Evolutionary conservation across 2,888 invertebrate genomes (phyloP), one percentile per base, ranked within the genome.

Genomic region (Pogonocherus hispidulus): DNA sequence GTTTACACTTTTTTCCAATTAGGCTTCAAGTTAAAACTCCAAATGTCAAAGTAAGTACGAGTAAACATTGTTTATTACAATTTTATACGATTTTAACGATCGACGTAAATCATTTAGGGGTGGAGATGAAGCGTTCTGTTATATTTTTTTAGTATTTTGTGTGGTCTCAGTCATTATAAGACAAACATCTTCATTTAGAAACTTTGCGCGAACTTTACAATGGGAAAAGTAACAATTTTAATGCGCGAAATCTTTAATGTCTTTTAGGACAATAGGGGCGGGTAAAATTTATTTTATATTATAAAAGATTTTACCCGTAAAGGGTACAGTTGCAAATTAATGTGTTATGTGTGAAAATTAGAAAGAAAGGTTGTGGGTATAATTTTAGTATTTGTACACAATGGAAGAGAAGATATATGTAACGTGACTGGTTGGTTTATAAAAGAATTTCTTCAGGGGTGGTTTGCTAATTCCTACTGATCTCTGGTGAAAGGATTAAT

Each of bases 201-300:
- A 49, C 22, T 19, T 18, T 32, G 14, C 16, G 18, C 18, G 22
- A 52, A 52, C 52, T 4, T 52, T 19, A 32, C 32, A 52, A 52
- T 32, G 32, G 19, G 14, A 32, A 52, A 27, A 52, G 32, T 6
- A 32, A 52, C 18, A 52, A 32, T 52, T 32, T 52, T 52, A 32
- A 52, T 52, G 52, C 52, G 52, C 52, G 52, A 52, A 52, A 52
- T 52, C 22, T 52, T 52, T 52, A 52, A 52, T 52, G 52, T 32
- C 27, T 32, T 52, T 35, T 5, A 27, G 32, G 18, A 52, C 52
- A 52, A 52, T 32, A 52, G 32, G 18, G 49, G 22, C 9, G 18
- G 32, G 27, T 14, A n/a, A 52, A 52, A 52, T 32, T 52, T 52
- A 52, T 52, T 32, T 32, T 52, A 16, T 27, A 3, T 32, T 52